phyloP scores from a whole-genome alignment of 1,140 invertebrate species.

The Macrobrachium nipponense region DNA sequence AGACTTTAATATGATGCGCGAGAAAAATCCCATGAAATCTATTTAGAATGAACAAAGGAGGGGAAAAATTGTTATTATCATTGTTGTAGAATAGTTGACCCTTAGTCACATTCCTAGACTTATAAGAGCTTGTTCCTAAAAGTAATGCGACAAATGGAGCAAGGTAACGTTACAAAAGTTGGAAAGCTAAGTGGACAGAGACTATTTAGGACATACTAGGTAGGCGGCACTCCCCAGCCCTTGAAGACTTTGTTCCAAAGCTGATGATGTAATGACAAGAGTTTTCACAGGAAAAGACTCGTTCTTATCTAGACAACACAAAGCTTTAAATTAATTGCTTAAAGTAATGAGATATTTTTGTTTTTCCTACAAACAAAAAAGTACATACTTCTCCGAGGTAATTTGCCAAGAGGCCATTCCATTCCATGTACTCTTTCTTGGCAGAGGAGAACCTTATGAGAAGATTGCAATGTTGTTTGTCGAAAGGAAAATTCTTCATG shows the following conservation, averaged over 20 bases:
- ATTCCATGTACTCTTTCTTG: constrained; percentile 12
- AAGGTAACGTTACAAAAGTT: background rate
- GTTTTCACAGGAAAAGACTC: no score
- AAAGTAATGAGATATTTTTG: background rate
- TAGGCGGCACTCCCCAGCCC: no score
- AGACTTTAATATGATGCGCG: background rate
- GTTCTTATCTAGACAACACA: background rate
- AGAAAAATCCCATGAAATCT: background rate
- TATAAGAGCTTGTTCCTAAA: background rate
- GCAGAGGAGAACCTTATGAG: constrained; percentile 42
- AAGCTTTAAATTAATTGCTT: background rate
- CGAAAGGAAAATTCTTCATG: constrained; percentile 8
- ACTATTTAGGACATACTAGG: background rate
- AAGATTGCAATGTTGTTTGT: constrained; percentile 25
- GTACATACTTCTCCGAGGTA: constrained; percentile 29
- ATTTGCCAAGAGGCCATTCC: constrained; percentile 10
- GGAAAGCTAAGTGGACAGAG: background rate
- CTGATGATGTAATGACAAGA: no score
- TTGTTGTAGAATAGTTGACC: background rate
- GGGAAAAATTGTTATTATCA: background rate
- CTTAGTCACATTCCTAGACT: background rate
- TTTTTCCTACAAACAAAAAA: background rate
- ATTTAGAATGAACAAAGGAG: background rate
- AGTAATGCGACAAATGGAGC: background rate
- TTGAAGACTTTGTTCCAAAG: background rate